Evolutionary conservation across 2,888 invertebrate genomes (phyloP).

Genomic region (Leptinotarsa tumamoca): DNA sequence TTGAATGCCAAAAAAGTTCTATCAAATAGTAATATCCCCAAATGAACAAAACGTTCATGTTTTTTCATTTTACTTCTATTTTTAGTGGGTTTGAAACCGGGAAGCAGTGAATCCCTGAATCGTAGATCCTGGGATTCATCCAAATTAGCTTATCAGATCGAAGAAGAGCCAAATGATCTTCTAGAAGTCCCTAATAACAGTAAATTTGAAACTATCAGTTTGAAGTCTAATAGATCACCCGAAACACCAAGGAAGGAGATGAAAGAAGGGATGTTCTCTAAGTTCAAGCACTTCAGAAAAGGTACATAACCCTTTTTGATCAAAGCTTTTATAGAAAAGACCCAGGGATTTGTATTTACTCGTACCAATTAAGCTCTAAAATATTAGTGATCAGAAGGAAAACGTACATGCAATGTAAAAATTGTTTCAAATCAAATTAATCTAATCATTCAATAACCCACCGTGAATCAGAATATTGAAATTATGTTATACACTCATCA

Average conservation of each 20-base stretch:
- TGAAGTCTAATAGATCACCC: constrained; percentile 54
- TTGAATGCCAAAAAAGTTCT: no score
- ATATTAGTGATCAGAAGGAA: no score
- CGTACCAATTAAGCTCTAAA: no score
- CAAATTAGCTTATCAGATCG: constrained; percentile 63
- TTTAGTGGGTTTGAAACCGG: constrained; percentile 59
- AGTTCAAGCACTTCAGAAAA: constrained; percentile 70
- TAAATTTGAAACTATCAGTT: constrained; percentile 51
- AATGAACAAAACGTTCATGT: neutral
- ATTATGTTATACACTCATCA: no score
- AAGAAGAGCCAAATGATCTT: constrained; percentile 57
- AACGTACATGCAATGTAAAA: no score
- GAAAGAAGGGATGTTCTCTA: constrained; percentile 65
- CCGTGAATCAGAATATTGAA: no score
- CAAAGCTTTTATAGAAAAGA: constrained; percentile 4
- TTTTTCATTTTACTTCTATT: constrained; percentile 2
- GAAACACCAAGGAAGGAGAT: constrained; percentile 60
- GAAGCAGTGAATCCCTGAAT: constrained; percentile 68
- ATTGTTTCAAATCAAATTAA: no score
- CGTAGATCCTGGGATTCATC: constrained; percentile 71
- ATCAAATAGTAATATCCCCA: no score
- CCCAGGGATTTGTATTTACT: no score
- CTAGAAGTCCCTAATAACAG: constrained; percentile 49
- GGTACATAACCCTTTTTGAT: constrained; percentile 60
- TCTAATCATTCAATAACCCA: no score